Evolutionary conservation across 1,140 invertebrate species (phyloP).

Genomic region (Apocrypta bakeri): DNA sequence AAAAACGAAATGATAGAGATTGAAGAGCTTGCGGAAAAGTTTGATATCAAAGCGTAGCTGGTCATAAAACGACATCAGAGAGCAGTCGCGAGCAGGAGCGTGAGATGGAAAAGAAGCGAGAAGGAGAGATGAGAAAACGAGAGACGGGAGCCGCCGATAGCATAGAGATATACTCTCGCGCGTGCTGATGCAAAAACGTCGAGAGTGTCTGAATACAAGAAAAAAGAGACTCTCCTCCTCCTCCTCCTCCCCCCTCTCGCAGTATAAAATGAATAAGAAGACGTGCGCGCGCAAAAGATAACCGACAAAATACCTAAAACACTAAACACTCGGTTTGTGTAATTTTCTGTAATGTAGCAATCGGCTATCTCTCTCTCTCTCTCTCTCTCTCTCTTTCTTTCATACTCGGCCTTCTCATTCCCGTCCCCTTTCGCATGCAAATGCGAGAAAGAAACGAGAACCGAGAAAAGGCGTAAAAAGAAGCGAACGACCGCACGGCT

Average conservation of each 20-base stretch:
- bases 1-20: conserved; percentile 47
- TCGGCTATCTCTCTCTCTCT: conserved; percentile 12
- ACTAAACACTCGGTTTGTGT: conserved; percentile 48
- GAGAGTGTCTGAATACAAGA: conserved; percentile 34
- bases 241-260: neutral
- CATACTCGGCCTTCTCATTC: neutral
- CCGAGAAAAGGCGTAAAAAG: conserved; percentile 35
- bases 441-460: conserved; percentile 43
- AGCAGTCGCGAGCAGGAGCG: neutral
- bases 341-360: conserved; percentile 50
- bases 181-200: conserved; percentile 38
- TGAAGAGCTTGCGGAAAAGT: conserved; percentile 53
- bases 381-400: neutral
- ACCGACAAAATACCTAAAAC: conserved; percentile 53
- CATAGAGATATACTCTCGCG: conserved; percentile 44
- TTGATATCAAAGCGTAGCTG: conserved; percentile 48
- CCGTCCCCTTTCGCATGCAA: conserved; percentile 46
- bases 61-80: conserved; percentile 39
- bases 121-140: neutral
- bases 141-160: conserved; percentile 41
- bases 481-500: conserved; percentile 22
- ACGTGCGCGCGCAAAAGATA: conserved; percentile 28
- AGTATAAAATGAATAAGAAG: conserved; percentile 42
- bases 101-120: conserved; percentile 9
- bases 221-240: conserved; percentile 13